Evolutionary conservation across 2,888 invertebrate species (phyloP).

Genomic region (Furcula furcula): DNA sequence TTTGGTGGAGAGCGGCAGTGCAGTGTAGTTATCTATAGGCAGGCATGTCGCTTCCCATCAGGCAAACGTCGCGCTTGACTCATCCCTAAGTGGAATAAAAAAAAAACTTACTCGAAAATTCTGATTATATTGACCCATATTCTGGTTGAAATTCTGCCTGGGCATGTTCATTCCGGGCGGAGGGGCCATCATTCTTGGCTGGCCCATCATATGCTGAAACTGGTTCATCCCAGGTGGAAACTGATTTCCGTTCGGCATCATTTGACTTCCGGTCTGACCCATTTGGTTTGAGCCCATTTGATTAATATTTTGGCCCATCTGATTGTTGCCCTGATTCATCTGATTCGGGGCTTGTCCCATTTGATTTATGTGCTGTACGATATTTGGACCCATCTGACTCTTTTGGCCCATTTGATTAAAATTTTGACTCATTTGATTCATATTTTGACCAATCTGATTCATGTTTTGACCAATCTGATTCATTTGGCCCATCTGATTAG

Average conservation of each 20-base stretch:
- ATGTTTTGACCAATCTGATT: slow-evolving; percentile 34
- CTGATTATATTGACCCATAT: slow-evolving; percentile 58
- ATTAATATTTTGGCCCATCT: slow-evolving; percentile 40
- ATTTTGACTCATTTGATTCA: slow-evolving; percentile 31
- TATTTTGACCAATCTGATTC: slow-evolving; percentile 45
- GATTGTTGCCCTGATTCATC: slow-evolving; percentile 59
- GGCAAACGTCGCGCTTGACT: too few relatives aligned
- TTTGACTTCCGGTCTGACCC: slow-evolving; percentile 24
- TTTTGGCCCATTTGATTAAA: slow-evolving; percentile 41
- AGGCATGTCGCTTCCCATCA: too few relatives aligned
- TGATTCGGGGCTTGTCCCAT: slow-evolving; percentile 21
- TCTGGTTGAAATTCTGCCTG: slow-evolving; percentile 62
- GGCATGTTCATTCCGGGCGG: slow-evolving; percentile 68
- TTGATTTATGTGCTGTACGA: slow-evolving; percentile 44
- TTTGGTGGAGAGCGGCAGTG: too few relatives aligned
- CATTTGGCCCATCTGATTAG: slow-evolving; percentile 41
- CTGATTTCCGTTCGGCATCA: slow-evolving; percentile 61
- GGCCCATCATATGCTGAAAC: slow-evolving; percentile 61
- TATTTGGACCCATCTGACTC: slow-evolving; percentile 35
- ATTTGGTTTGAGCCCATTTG: slow-evolving; percentile 31
- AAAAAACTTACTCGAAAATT: slow-evolving; percentile 70
- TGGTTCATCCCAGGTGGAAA: slow-evolving; percentile 57
- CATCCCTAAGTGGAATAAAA: too few relatives aligned
- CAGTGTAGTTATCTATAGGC: too few relatives aligned
- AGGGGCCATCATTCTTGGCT: slow-evolving; percentile 62